Conservation (phyloP, 2,113 vertebrate species). For the Macquaria australasica region DNA sequence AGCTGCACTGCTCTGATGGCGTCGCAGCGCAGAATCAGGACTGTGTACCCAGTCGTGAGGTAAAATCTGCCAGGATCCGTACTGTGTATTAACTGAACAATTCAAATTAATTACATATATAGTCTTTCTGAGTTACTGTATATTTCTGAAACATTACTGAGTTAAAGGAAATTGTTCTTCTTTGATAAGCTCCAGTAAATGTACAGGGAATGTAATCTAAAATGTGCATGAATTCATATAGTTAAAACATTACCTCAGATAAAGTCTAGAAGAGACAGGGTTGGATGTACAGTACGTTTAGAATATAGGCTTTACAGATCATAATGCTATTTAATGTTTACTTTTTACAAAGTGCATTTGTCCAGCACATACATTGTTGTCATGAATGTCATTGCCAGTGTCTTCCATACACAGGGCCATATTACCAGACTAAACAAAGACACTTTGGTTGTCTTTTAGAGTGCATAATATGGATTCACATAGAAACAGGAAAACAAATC, state of each 20-base stretch:
- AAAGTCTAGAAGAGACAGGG: no score
- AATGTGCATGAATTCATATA: neutral
- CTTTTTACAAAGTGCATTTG: neutral
- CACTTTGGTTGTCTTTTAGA: neutral
- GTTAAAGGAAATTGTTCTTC: neutral
- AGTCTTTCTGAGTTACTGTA: neutral
- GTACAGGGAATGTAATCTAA: neutral
- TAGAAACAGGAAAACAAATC: constrained; percentile 21
- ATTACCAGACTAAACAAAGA: neutral
- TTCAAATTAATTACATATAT: neutral
- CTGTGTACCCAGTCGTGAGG: constrained; percentile 53
- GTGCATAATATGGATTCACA: neutral
- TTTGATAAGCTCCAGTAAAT: neutral
- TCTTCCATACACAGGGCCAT: neutral
- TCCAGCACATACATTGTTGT: neutral
- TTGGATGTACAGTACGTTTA: neutral
- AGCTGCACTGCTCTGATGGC: constrained; percentile 12
- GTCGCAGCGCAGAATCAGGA: neutral
- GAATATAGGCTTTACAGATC: neutral
- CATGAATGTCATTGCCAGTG: neutral
- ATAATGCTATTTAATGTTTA: neutral
- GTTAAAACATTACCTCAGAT: no score
- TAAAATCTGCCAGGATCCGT: constrained; percentile 12
- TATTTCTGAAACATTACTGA: neutral
- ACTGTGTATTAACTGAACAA: neutral